phyloP scores from a whole-genome alignment of 1,140 invertebrate genomes.

The Sitophilus oryzae region DNA sequence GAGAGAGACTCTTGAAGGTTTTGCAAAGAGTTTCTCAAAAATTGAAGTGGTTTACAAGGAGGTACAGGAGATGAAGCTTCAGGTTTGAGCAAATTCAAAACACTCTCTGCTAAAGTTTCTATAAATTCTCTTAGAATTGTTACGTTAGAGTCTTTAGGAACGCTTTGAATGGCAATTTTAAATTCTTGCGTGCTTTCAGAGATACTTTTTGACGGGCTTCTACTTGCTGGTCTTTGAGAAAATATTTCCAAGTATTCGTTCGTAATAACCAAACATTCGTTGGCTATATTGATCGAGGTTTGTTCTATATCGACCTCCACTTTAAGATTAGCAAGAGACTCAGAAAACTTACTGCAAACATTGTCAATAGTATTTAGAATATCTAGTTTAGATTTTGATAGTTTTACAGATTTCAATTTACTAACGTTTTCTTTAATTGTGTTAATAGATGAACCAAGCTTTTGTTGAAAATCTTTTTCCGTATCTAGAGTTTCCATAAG shows the following conservation, averaged over 20 bases:
- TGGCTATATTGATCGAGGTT: slow-evolving; percentile 15
- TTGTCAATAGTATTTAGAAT: slow-evolving; percentile 17
- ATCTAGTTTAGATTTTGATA: slow-evolving; percentile 15
- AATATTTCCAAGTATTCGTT: slow-evolving; percentile 22
- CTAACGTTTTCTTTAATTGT: slow-evolving; percentile 1
- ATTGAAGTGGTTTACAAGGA: slow-evolving; percentile 18
- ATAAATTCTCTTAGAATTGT: slow-evolving; percentile 12
- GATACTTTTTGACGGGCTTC: slow-evolving; percentile 15
- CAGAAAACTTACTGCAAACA: slow-evolving; percentile 3
- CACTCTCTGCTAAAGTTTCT: slow-evolving; percentile 14
- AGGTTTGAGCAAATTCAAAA: slow-evolving; percentile 14
- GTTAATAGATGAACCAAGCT: slow-evolving; percentile 10
- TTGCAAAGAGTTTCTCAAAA: slow-evolving; percentile 42
- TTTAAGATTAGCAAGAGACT: slow-evolving; percentile 17
- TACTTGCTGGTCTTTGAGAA: slow-evolving; percentile 6
- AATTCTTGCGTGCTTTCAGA: slow-evolving; percentile 18
- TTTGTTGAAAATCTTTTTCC: slow-evolving; percentile 15
- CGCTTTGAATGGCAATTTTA: slow-evolving; percentile 18
- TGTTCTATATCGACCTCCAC: slow-evolving; percentile 25
- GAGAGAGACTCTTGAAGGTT: slow-evolving; percentile 34
- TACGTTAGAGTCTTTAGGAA: slow-evolving; percentile 17
- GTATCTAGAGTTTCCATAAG: slow-evolving; percentile 36
- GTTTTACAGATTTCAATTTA: slow-evolving; percentile 13
- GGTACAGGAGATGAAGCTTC: slow-evolving; percentile 13
- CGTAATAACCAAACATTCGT: slow-evolving; percentile 11